Conservation (phyloP, 2,113 vertebrate species). For the Echinops telfairi region DNA sequence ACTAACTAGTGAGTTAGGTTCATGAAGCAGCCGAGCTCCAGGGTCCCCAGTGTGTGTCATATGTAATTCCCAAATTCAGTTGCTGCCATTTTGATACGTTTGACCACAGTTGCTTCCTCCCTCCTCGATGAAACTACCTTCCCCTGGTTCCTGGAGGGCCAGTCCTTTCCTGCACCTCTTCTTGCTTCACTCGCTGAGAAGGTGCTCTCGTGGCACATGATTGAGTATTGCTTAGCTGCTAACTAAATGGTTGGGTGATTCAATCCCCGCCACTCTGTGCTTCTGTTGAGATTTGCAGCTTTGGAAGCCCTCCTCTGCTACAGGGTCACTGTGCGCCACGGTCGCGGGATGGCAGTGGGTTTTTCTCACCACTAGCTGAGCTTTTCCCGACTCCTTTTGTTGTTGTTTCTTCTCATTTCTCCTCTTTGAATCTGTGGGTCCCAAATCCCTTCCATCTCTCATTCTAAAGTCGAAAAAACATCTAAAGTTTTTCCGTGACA, state of each 20-base stretch:
- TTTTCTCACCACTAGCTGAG: background rate
- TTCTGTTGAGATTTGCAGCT: background rate
- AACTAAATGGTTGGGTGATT: background rate
- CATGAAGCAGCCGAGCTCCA: background rate
- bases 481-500: slow-evolving; percentile 5
- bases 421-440: background rate
- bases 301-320: background rate
- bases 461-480: background rate
- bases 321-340: background rate
- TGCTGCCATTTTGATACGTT: background rate
- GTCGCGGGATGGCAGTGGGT: background rate
- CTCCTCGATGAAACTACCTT: background rate
- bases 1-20: background rate
- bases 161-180: background rate
- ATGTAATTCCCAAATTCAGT: background rate
- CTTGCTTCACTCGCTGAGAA: background rate
- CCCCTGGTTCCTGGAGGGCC: background rate
- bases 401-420: background rate
- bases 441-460: background rate
- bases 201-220: background rate
- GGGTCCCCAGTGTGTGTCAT: background rate
- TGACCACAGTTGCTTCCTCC: background rate
- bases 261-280: background rate
- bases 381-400: background rate
- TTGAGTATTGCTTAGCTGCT: background rate